Evolutionary conservation across 2,797 vertebrate species (phyloP).

Genomic region (Chromis chromis): DNA sequence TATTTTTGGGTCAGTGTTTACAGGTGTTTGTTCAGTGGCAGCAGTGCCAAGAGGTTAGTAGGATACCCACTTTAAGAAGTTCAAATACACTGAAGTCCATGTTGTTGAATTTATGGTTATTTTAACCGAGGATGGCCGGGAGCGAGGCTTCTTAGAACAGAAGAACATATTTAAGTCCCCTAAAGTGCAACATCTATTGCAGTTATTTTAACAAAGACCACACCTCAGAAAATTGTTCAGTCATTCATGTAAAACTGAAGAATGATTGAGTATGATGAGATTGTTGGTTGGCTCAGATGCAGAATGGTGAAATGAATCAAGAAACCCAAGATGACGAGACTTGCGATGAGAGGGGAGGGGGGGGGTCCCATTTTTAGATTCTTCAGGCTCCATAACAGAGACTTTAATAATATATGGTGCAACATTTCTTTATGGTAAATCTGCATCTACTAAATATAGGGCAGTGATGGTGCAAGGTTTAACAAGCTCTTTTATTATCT

Average conservation of each 20-base stretch:
- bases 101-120: constrained; percentile 68
- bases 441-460: not conserved
- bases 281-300: not conserved
- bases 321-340: not conserved
- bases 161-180: constrained; percentile 30
- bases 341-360: no score
- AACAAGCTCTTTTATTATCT: constrained; percentile 2
- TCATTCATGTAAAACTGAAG: constrained; percentile 4
- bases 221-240: constrained; percentile 13
- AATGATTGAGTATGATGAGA: not conserved
- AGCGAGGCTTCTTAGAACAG: constrained; percentile 36
- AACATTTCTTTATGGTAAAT: not conserved
- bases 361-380: not conserved
- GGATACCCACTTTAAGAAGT: constrained; percentile 77
- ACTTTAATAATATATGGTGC: not conserved
- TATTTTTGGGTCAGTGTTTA: constrained; percentile 80
- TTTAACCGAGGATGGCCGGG: constrained; percentile 50
- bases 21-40: constrained; percentile 72
- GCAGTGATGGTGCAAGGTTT: not conserved
- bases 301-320: not conserved
- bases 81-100: constrained; percentile 69
- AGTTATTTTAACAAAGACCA: constrained; percentile 19
- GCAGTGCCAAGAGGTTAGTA: constrained; percentile 76
- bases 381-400: not conserved
- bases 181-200: constrained; percentile 14